Evolutionary conservation across 37 sponge, comb jelly and placozoan genomes (phyloP).

Genomic region (Corticium candelabrum): DNA sequence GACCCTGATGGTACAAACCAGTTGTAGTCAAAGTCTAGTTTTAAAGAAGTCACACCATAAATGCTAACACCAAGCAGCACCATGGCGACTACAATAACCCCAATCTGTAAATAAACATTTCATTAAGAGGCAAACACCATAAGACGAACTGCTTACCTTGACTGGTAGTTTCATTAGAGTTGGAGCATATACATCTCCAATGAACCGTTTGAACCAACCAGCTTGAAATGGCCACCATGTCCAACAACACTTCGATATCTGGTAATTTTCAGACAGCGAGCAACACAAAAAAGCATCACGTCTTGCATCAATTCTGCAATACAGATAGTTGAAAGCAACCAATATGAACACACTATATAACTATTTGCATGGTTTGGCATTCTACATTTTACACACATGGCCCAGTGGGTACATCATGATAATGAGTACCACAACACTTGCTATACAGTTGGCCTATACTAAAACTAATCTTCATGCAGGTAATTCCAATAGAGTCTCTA

Average conservation of each 20-base stretch:
- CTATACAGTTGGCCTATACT: too few species aligned
- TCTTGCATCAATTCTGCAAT: constrained; percentile 1
- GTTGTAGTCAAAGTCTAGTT: constrained; percentile 8
- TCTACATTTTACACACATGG: too few species aligned
- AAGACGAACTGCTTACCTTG: not conserved
- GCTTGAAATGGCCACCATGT: not conserved
- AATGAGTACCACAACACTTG: too few species aligned
- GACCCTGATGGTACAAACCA: constrained; percentile 27
- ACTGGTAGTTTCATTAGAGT: not conserved
- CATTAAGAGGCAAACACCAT: not conserved
- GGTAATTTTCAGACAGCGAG: not conserved
- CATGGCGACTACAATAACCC: constrained; percentile 13
- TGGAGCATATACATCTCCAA: not conserved
- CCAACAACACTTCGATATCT: not conserved
- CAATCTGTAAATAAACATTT: not conserved
- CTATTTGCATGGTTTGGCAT: too few species aligned
- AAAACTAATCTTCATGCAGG: too few species aligned
- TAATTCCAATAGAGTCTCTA: too few species aligned
- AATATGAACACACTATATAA: not conserved
- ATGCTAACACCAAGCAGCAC: constrained; percentile 13
- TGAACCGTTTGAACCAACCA: not conserved
- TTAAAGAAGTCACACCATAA: constrained; percentile 14
- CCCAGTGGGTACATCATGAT: too few species aligned
- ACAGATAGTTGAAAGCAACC: not conserved
- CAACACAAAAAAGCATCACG: constrained; percentile 10